Base-by-base conservation (phyloP, 2,888 invertebrate genomes). In the Rhingia campestris region DNA sequence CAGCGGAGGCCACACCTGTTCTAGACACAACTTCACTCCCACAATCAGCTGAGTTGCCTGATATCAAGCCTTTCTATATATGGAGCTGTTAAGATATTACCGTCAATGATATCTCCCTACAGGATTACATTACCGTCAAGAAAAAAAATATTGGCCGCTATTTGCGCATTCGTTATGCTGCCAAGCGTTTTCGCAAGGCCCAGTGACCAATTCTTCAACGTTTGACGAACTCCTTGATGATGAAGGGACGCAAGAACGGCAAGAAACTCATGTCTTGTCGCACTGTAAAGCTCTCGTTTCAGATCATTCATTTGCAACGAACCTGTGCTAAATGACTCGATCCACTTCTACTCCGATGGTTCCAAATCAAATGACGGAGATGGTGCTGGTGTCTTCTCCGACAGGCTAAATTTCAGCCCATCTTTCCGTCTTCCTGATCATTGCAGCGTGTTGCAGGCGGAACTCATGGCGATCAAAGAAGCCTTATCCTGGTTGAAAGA, bases 231-330 rank as follows among this genome's bases (percentile, higher is more conserved):
- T 98, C 98, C 0, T 92, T 99, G 89, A 99, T 99, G 99, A 99
- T 99, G 99, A 99, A 99, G 92, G 99, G 99, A 22, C 95, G 99
- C 88, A 99, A 99, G 93, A 99, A 99, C 91, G 99, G 99, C 90
- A 99, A 99, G 93, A 99, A 99, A 92, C 93, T 99, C 87, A 97
- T 99, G 98, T 97, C 99, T 66, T 98, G 99, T 69, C 94, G 99
- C 86, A 99, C 99, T 90, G 98, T 99, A 14, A 99, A 99, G 92
- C 99, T 99, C 91, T 97, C 99, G 1, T 99, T 99, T 92, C 99
- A 99, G 94, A 99, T 99, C 91, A 99, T 99, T 90, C 98, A 97
- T 90, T 93, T n/a, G n/a, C n/a, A n/a, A n/a, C n/a, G n/a, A n/a
- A n/a, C n/a, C n/a, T n/a, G n/a, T n/a, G n/a, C n/a, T n/a, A n/a